Evolutionary conservation across 2,888 invertebrate genomes (phyloP).

Genomic region (Liopterus haemorrhoidalis): DNA sequence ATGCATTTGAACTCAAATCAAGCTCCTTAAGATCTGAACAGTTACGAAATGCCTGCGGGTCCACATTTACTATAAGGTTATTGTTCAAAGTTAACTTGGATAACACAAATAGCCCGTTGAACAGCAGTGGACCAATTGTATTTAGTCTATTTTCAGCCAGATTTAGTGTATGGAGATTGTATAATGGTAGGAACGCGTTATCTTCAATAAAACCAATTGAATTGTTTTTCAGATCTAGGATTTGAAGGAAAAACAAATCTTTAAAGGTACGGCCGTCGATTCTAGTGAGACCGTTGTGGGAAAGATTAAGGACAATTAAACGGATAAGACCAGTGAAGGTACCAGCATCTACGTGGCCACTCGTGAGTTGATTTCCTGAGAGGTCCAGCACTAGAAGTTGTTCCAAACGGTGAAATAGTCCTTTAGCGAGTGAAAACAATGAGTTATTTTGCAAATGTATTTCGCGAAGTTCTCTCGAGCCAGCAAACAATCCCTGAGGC

Average conservation of each 20-base stretch:
- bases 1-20: conserved; percentile 80
- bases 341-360: conserved; percentile 76
- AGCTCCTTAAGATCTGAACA: conserved; percentile 83
- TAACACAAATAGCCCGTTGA: conserved; percentile 77
- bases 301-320: conserved; percentile 76
- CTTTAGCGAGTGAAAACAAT: conserved; percentile 73
- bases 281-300: conserved; percentile 77
- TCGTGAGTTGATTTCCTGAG: conserved; percentile 77
- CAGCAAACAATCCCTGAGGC: conserved; percentile 75
- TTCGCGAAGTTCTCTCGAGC: conserved; percentile 74
- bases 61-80: conserved; percentile 73
- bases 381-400: conserved; percentile 78
- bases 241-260: conserved; percentile 79
- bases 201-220: conserved; percentile 84
- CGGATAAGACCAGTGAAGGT: conserved; percentile 81
- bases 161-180: conserved; percentile 84
- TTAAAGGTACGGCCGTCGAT: conserved; percentile 81
- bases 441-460: conserved; percentile 81
- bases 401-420: conserved; percentile 76
- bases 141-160: conserved; percentile 81
- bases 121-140: conserved; percentile 71
- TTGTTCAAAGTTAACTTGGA: conserved; percentile 81
- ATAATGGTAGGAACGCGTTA: conserved; percentile 78
- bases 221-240: conserved; percentile 78
- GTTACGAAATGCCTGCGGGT: conserved; percentile 77